Evolutionary conservation across 1,140 invertebrate species (phyloP).

Genomic region (Dinoponera quadriceps): DNA sequence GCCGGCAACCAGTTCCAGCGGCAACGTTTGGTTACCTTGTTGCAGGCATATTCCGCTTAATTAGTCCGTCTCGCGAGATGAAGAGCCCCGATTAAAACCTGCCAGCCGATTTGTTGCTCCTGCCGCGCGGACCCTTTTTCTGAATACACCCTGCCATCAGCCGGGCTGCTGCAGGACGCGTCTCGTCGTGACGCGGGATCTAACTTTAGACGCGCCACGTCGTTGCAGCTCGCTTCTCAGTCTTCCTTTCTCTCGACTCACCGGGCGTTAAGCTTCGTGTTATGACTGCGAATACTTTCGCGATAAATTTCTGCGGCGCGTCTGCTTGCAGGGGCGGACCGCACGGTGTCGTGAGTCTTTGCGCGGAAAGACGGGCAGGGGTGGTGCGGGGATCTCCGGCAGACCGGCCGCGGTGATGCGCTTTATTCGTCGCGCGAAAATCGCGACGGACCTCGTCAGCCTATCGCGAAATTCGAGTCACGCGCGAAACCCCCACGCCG

Average conservation of each 20-base stretch:
- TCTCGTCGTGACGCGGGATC: constrained; percentile 52
- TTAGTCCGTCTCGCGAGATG: constrained; percentile 63
- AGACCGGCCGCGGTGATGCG: constrained; percentile 11
- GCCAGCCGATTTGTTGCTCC: constrained; percentile 60
- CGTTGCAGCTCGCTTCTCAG: constrained; percentile 30
- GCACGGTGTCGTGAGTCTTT: constrained; percentile 10
- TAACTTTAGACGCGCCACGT: constrained; percentile 70
- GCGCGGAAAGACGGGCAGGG: neutral
- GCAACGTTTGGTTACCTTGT: constrained; percentile 66
- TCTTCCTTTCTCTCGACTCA: neutral
- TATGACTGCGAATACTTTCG: constrained; percentile 72
- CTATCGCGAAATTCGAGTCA: neutral
- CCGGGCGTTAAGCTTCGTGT: constrained; percentile 60
- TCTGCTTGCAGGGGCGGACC: neutral
- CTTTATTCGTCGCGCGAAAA: neutral
- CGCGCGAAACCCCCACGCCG: neutral
- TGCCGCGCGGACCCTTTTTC: constrained; percentile 32
- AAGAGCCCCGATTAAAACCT: constrained; percentile 68
- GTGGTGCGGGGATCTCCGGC: constrained; percentile 19
- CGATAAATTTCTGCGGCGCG: constrained; percentile 64
- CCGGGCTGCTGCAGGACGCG: constrained; percentile 30
- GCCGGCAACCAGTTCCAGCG: constrained; percentile 53
- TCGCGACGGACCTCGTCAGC: neutral
- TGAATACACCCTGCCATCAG: constrained; percentile 32
- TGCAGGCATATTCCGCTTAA: constrained; percentile 67